Percentiles rank a stretch among this genome's conserved stretches.
These are phyloP conservation scores for Zaprionus africanus DNA, from an alignment of 1,140 invertebrate genomes.

Conservation along the genomic window DNA sequence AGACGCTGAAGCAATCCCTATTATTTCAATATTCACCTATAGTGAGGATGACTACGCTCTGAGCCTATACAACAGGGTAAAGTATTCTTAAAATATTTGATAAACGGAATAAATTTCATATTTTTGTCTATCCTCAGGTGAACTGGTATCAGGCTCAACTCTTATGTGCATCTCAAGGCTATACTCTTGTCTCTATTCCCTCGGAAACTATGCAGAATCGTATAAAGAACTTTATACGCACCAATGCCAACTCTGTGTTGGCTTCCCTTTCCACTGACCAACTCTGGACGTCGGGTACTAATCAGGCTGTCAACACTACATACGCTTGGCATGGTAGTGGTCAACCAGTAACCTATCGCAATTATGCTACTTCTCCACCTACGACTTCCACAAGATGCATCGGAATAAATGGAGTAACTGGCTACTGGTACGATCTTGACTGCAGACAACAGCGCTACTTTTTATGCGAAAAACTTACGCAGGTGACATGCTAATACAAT, in stretches of 20 bases:
- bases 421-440: slow-evolving; percentile 4
- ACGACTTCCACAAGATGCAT: not conserved
- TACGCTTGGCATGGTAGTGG: slow-evolving; percentile 25
- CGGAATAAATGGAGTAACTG: not conserved
- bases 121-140: not conserved
- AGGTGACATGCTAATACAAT: not conserved
- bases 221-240: not conserved
- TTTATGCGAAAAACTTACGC: slow-evolving; percentile 17
- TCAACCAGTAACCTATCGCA: not conserved
- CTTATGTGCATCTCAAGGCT: slow-evolving; percentile 9
- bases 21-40: slow-evolving; percentile 7
- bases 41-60: slow-evolving; percentile 1
- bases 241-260: not conserved
- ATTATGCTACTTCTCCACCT: not conserved
- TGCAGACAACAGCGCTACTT: slow-evolving; percentile 28
- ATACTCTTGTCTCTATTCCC: not conserved
- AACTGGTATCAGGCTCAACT: slow-evolving; percentile 32
- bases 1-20: not conserved
- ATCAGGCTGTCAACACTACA: not conserved
- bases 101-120: no score
- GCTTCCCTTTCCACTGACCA: not conserved
- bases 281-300: slow-evolving; percentile 20
- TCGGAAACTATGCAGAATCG: not conserved
- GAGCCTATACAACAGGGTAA: slow-evolving; percentile 4
- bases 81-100: no score